A percentile compares a stretch with the other conserved stretches of the same genome.
These are phyloP conservation scores for Heteronetta atricapilla DNA, from an alignment of 2,113 vertebrate genomes.

Conservation along the genomic window DNA sequence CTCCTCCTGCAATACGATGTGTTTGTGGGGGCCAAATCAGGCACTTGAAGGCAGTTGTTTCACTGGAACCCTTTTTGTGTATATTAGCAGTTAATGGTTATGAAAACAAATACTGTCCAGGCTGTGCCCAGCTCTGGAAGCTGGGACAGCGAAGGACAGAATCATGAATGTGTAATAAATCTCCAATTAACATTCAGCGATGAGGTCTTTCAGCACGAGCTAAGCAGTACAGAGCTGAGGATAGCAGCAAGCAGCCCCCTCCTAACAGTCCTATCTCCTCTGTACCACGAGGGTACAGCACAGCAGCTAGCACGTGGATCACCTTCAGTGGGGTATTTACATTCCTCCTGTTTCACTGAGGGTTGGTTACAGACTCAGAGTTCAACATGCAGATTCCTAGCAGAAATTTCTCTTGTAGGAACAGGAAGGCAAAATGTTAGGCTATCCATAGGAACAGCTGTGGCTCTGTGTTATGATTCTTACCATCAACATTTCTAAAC, in stretches of 20 bases:
- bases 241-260: background rate
- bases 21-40: background rate
- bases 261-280: rapidly evolving
- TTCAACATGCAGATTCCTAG: background rate
- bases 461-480: background rate
- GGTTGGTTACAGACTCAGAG: background rate
- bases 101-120: background rate
- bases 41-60: background rate
- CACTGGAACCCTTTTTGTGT: background rate
- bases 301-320: rapidly evolving
- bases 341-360: background rate
- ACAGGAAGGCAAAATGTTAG: background rate
- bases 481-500: background rate
- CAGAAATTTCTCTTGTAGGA: background rate
- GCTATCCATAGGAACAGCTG: background rate
- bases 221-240: background rate
- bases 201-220: background rate
- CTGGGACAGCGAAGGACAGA: background rate
- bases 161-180: background rate
- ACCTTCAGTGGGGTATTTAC: background rate
- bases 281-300: background rate
- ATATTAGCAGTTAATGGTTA: background rate
- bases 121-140: background rate
- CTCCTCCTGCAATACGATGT: background rate
- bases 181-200: background rate